Evolutionary conservation across 2,888 invertebrate genomes (phyloP).

Genomic region (Acrocera orbiculus): DNA sequence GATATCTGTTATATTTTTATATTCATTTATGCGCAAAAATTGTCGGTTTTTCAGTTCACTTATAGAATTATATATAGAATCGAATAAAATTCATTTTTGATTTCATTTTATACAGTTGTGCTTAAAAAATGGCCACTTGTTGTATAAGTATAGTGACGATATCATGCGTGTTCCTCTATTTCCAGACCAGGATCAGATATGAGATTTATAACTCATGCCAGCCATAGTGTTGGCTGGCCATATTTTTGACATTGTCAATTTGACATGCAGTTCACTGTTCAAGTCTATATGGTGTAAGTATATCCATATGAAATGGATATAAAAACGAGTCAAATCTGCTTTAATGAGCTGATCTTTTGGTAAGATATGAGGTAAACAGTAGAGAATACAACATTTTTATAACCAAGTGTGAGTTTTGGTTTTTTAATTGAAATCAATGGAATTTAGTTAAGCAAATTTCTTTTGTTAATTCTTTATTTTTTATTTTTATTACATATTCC

Average conservation of each 20-base stretch:
- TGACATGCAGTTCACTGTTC: conserved; percentile 10
- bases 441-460: no score
- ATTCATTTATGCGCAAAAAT: conserved; percentile 9
- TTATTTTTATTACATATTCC: no score
- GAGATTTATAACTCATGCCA: conserved; percentile 17
- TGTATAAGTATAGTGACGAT: not conserved
- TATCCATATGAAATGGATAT: conserved; percentile 7
- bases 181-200: conserved; percentile 12
- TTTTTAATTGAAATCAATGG: no score
- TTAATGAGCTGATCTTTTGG: conserved; percentile 18
- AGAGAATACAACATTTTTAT: no score
- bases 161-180: not conserved
- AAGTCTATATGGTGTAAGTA: no score
- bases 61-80: no score
- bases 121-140: no score
- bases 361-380: conserved; percentile 15
- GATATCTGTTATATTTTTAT: conserved; percentile 7
- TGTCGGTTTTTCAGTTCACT: conserved; percentile 1
- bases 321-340: conserved; percentile 16
- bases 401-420: no score
- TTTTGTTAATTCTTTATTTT: no score
- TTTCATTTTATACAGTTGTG: no score
- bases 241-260: conserved; percentile 17
- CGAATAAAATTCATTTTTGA: no score
- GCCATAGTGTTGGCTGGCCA: conserved; percentile 16